Conservation (phyloP, 2,113 vertebrate species). For the Menura novaehollandiae region DNA sequence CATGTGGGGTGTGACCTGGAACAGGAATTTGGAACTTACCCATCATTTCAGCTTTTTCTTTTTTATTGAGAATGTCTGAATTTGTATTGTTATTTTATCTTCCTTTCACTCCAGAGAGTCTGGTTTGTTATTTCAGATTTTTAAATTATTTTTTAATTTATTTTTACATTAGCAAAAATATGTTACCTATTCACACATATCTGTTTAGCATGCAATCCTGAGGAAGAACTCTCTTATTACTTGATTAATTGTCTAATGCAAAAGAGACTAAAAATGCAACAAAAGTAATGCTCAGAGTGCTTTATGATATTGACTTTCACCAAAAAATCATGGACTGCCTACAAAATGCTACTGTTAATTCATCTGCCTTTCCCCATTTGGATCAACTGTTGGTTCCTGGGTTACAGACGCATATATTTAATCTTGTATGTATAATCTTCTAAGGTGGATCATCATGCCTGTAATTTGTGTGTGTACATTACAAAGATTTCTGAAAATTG, state of each 20-base stretch:
- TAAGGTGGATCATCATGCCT: not conserved
- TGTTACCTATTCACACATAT: not conserved
- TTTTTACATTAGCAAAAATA: not conserved
- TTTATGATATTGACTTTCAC: not conserved
- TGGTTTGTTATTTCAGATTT: not conserved
- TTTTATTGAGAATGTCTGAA: not conserved
- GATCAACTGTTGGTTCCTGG: not conserved
- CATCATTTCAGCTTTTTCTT: not conserved
- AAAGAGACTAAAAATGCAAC: not conserved
- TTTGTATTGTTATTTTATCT: not conserved
- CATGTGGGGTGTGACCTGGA: accelerated
- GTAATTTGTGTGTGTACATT: accelerated
- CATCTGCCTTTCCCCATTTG: not conserved
- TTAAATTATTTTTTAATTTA: not conserved
- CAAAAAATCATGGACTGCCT: not conserved
- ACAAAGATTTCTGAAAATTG: not conserved
- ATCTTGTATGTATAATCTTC: not conserved
- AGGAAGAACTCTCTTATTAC: not conserved
- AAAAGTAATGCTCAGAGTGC: not conserved
- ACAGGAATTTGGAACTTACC: not conserved
- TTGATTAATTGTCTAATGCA: not conserved
- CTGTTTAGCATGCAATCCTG: not conserved
- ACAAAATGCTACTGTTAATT: not conserved
- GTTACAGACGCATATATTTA: not conserved
- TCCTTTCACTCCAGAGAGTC: not conserved